Conservation (phyloP, 2,797 vertebrate species). For the Melanitta fusca region DNA sequence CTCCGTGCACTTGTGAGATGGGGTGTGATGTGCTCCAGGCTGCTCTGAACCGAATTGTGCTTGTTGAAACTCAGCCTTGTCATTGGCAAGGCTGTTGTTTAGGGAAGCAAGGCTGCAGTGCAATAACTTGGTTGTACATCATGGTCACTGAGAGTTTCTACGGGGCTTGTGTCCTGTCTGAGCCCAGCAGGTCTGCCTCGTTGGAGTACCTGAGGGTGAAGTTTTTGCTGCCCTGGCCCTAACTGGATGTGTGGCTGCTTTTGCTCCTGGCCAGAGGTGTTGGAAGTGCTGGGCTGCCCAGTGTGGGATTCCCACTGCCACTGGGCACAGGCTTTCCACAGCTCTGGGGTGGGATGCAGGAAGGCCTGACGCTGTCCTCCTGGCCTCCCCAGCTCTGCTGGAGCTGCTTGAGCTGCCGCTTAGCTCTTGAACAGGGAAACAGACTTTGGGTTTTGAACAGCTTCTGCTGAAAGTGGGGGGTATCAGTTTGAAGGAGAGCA, state of each 20-base stretch:
- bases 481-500: not conserved
- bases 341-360: not conserved
- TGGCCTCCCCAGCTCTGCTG: not conserved
- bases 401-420: not conserved
- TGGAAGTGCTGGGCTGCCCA: not conserved
- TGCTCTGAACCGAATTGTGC: not conserved
- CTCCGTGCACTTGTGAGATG: not conserved
- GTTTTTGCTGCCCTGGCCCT: not conserved
- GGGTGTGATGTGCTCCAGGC: not conserved
- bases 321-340: not conserved
- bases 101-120: not conserved
- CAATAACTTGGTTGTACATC: not conserved
- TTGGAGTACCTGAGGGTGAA: not conserved
- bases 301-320: not conserved
- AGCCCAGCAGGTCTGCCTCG: not conserved
- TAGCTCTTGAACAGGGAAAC: not conserved
- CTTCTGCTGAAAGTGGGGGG: not conserved
- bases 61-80: not conserved
- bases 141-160: not conserved
- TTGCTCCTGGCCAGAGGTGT: conserved; percentile 19
- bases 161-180: not conserved
- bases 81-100: not conserved
- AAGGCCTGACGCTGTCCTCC: not conserved
- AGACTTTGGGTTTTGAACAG: not conserved
- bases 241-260: not conserved